Conservation (phyloP, 2,113 vertebrate species). For the Cariama cristata region DNA sequence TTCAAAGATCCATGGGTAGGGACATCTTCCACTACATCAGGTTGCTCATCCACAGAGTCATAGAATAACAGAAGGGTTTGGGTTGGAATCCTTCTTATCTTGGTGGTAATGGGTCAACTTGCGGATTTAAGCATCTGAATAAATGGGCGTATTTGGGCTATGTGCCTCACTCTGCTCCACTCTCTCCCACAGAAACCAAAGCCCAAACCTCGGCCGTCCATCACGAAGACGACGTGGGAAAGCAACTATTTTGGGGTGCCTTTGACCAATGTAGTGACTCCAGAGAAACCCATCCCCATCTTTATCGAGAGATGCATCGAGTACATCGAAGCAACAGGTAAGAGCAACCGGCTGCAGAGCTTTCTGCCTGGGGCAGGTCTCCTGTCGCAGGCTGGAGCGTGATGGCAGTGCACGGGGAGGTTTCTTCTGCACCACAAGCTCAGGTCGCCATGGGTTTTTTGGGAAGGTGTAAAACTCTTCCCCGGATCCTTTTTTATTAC, state of each 20-base stretch:
- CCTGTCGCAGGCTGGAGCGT: background rate
- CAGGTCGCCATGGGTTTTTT: rapidly evolving
- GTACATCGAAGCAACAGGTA: slow-evolving; percentile 93
- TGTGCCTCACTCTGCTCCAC: background rate
- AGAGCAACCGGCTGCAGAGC: background rate
- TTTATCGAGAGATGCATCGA: slow-evolving; percentile 95
- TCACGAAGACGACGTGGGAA: slow-evolving; percentile 89
- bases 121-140: too few species aligned
- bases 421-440: too few species aligned
- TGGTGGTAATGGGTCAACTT: background rate
- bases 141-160: background rate
- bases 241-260: slow-evolving; percentile 94
- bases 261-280: slow-evolving; percentile 82
- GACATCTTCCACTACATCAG: too few species aligned
- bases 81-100: background rate
- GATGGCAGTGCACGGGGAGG: rapidly evolving
- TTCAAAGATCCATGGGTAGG: too few species aligned
- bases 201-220: slow-evolving; percentile 87
- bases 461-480: background rate
- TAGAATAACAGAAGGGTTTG: too few species aligned
- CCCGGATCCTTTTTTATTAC: background rate
- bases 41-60: too few species aligned
- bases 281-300: slow-evolving; percentile 88
- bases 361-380: background rate
- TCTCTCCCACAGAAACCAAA: slow-evolving; percentile 84